Base-by-base conservation (phyloP, 2,888 invertebrate genomes). In the Eristalis arbustorum region DNA sequence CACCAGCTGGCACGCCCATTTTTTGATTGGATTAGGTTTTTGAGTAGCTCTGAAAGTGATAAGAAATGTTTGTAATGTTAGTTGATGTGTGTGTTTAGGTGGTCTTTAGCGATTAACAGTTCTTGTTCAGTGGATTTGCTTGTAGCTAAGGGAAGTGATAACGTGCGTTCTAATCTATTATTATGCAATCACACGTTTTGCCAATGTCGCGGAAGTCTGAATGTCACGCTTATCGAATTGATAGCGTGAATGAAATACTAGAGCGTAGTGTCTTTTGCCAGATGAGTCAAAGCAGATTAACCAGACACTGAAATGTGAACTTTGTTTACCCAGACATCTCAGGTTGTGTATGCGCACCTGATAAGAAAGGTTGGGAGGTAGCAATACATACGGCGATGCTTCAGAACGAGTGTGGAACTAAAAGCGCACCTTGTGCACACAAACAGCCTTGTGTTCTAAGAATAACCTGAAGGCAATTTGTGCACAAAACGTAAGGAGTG, bases 1-100 rank as follows among this genome's bases (percentile, higher is more conserved):
- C 97, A 89, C 98, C 98, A 90, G 95, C 95, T 89, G 97, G 97
- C 88, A 96, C 94, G 92, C 96, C 96, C 96, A 97, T 96, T 90
- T 77, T 89, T 10, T 31, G 0, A 14, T 14, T 78, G 69, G 25
- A 57, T 49, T 49, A 8, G 49, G 49, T 49, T 80, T 77, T 71
- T 66, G 0, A 63, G 37, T 79, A 42, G 74, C 49, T 83, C 81
- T 82, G 76, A 10, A 72, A 78, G 42, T 57, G 25, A 72, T 14
- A 75, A 74, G 10, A 61, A 59, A 75, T 14, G n/a, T 23, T 1
- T 5, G 2, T 8, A n/a, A 10, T 4, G 23, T 67, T 63, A 34
- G 37, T 14, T 1, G 5, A 13, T 3, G 13, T 23, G 18, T 23
- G 31, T 63, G 11, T 25, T 1, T 31, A 6, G 4, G 3, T n/a